Base-by-base conservation (phyloP, 2,888 invertebrate species). In the Xanthia icteritia region DNA sequence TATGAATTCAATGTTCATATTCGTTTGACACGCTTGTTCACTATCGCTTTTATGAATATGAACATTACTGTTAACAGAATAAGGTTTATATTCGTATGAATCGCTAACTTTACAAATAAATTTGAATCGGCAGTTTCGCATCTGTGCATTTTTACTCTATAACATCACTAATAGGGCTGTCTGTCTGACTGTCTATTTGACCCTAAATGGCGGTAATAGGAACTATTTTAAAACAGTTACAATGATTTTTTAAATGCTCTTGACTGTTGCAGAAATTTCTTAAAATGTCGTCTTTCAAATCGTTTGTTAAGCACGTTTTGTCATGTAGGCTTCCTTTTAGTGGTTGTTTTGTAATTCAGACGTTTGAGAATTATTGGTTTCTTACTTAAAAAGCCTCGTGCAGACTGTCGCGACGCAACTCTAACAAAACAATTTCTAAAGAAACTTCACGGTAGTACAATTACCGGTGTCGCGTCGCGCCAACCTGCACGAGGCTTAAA, bases 121-220 rank as follows among this genome's bases (percentile, higher is more conserved):
- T 27, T 58, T 17, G 0, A 5, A 36, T 48, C 9, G 0, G 15
- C 2, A 69, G 9, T 27, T 8, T 63, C 81, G 11, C 27, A 17
- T 65, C 82, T 79, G 5, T 2, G 11, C 0, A 45, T 23, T 20
- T 15, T 54, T 79, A 36, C 1, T 82, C 42, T 65, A 15, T 78
- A 54, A 8, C 56, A 54, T 6, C 36, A 31, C 77, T 85, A 82
- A 85, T 45, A 73, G 68, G 0, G 31, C 27, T 74, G 83, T 78
- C 86, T 60, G 9, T 84, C 74, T 31, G 27, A 15, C 58, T 84
- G 83, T 84, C 83, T 27, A 83, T 86, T 86, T 70, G 70, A 56
- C 23, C 13, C 58, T 70, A 73, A 84, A 64, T 74, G 69, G 45
- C 66, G 23, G 17, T 70, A 78, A 79, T 45, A 60, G 60, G 15